Base-by-base conservation (phyloP, 2,888 invertebrate genomes). In the Drosophila mimetica region DNA sequence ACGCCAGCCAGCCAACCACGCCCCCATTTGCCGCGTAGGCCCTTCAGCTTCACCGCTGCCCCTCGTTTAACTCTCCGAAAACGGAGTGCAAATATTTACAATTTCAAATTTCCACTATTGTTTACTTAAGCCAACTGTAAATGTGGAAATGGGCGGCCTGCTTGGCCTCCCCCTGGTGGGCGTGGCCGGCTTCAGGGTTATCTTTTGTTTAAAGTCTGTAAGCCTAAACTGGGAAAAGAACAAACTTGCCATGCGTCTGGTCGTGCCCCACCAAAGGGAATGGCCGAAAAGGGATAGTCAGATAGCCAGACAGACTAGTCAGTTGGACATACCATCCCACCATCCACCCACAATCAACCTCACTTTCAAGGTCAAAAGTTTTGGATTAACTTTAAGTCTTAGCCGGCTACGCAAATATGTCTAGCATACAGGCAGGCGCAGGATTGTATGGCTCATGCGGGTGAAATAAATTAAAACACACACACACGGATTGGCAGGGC, bases 51-150 rank as follows among this genome's bases (percentile, higher is more conserved):
- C 37, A 16, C 30, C 16, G 14, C 16, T 11, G n/a, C 14, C 9
- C 14, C 9, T 4, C 22, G 20, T 30, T 46, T 46, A 30, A 16
- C 44, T 63, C 37, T 25, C 61, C 25, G 37, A 32, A 37, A 65
- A 52, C 63, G 46, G 46, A 65, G 74, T 79, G 83, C 77, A 86
- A 88, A 88, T 79, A 86, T 88, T 86, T 81, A 77, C 81, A 86
- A 88, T 81, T 86, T 83, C 80, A 85, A 78, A 87, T 80, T 81
- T 88, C 71, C 55, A 79, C 79, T 77, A 74, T 77, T 86, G 80
- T 86, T 86, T 76, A 72, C 75, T 74, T 85, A 71, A 36, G 50
- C 32, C 60, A 16, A 57, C 54, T 57, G 58, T 58, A 39, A 58
- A 58, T 58, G 30, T 41, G 53, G 9, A 30, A 14, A 16, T 37